Base-by-base conservation (phyloP, 2,113 vertebrate species). In the Aptenodytes forsteri region DNA sequence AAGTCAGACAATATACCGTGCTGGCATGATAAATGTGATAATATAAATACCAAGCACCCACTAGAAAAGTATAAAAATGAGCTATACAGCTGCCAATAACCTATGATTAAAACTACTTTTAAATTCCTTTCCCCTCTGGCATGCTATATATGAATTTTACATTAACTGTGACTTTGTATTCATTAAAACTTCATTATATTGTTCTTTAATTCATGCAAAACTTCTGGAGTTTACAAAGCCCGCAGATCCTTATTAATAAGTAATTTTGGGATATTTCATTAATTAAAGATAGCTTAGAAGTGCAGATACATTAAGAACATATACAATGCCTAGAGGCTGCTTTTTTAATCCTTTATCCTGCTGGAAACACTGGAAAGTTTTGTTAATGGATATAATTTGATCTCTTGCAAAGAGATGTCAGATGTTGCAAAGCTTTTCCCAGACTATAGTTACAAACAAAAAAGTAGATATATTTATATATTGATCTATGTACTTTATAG, bases 121-220 rank as follows among this genome's bases (percentile, higher is more conserved):
- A 69, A 88, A 92, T 87, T 84, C 84, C 62, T 94, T 84, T 84
- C 44, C 91, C 69, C 64, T 75, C 87, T 94, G 52, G 23, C 85
- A 40, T 84, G 79, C 94, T 94, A 76, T 75, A 94, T 88, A 82
- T 93, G 88, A 94, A 96, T 90, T 91, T 96, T 93, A 36, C 67
- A 93, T 82, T 90, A 96, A 75, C 76, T 66, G 52, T 79, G 67
- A 81, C 50, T 66, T 91, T 94, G 95, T 95, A 92, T 79, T 91
- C 83, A 86, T 97, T 93, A 95, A 91, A 80, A 89, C 95, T 96
- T 97, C n/a, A 95, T 96, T 76, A 78, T 90, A 36, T 46, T 91
- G 94, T 94, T 96, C 94, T 96, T 97, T 87, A 95, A 97, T 97
- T 96, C 89, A 83, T 87, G 90, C 92, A 93, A 86, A 96, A 95